Evolutionary conservation across 1,140 invertebrate species (phyloP), one percentile per base, ranked within the genome.

Genomic region (Atopsyche davidsoni): DNA sequence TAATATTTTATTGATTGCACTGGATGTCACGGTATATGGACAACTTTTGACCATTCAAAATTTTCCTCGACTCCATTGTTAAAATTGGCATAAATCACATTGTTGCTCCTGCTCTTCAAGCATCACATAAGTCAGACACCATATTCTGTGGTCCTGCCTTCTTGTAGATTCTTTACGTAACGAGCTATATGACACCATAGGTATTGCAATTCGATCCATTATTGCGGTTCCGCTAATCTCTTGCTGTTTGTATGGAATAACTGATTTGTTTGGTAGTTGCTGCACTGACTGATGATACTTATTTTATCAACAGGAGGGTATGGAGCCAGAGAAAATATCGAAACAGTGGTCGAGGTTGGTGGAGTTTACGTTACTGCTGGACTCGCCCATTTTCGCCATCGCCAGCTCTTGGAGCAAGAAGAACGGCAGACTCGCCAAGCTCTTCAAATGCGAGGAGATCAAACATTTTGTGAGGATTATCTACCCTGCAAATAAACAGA

Each of bases 391-490:
- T 24, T 47, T 44, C 18, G 14, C 51, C 2, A 34, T 54, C 23
- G 48, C 51, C 9, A 38, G 40, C 18, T 9, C 17, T 9, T 58
- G 56, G 48, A 42, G 46, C 22, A 22, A 24, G 16, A 32, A 50
- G 41, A 43, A 43, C 4, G 22, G 39, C 6, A 23, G 31, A 2
- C 28, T 55, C 7, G 31, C 43, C 3, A 46, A 47, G 19, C 9
- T 46, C 4, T 57, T 53, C 40, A 42, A 41, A 2, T 22, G 21
- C 14, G 46, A 53, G n/a, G 55, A 57, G 43, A 32, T 57, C 6
- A 41, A 36, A 13, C 56, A 54, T 24, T 46, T 58, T 9, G 23
- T 58, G 14, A 47, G 51, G 36, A 40, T 51, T 9, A 35, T 51
- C 14, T 53, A 51, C 31, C 48, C 56, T 4, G 23, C 22, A 10